A percentile compares a stretch with the other conserved stretches of the same genome.
phyloP scores from a whole-genome alignment of 2,113 vertebrate genomes.

The Heliornis fulica region DNA sequence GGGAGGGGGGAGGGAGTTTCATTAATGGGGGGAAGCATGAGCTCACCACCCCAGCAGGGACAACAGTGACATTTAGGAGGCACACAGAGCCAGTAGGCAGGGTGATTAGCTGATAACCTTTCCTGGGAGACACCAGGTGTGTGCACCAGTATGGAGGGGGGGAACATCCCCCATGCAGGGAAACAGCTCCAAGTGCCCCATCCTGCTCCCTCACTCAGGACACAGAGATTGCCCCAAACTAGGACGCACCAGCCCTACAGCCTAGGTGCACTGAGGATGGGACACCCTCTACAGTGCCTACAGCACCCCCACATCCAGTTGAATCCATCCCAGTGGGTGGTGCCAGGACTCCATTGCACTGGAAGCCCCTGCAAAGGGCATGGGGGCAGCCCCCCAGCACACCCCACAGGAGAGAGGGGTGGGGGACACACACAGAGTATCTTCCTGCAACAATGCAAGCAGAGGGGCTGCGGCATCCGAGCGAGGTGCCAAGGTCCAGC shows the following conservation, averaged over 20 bases:
- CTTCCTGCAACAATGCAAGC: not conserved
- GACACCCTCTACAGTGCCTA: not conserved
- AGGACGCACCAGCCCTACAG: no score
- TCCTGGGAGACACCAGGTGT: constrained; percentile 20
- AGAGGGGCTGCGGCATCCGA: not conserved
- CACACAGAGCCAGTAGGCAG: not conserved
- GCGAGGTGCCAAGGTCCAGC: not conserved
- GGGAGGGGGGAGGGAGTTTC: not conserved
- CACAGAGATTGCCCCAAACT: not conserved
- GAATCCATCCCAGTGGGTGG: not conserved
- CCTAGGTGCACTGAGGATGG: not conserved
- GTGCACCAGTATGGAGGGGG: not conserved
- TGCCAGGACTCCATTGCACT: not conserved
- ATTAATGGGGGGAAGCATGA: not conserved
- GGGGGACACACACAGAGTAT: not conserved
- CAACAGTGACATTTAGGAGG: constrained; percentile 47
- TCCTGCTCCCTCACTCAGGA: not conserved
- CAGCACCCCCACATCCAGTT: not conserved
- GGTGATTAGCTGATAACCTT: constrained; percentile 45
- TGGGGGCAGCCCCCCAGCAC: not conserved
- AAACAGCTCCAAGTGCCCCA: not conserved
- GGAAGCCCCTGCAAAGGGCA: accelerated
- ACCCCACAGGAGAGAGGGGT: accelerated
- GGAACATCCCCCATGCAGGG: accelerated
- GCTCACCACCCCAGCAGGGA: not conserved